These are phyloP conservation scores for Styela clava DNA, from an alignment of 23 tunicate genomes.

Conservation along the genomic window DNA sequence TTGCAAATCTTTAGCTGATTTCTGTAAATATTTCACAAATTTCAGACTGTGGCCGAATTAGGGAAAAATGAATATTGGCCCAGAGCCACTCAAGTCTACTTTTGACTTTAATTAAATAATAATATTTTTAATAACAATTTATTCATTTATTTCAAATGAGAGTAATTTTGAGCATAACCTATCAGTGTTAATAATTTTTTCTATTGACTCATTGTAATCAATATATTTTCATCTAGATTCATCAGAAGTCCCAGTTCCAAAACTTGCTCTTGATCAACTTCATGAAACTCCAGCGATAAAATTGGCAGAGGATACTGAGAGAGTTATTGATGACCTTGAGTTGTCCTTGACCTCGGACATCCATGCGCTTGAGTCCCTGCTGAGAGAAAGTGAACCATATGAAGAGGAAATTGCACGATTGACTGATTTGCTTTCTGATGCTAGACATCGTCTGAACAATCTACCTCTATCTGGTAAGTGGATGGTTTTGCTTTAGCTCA, in stretches of 20 bases:
- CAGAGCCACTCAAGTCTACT: too few relatives aligned
- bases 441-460: constrained; percentile 20
- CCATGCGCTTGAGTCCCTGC: constrained; percentile 42
- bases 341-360: constrained; percentile 40
- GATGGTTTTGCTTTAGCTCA: too few relatives aligned
- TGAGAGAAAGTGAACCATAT: constrained; percentile 50
- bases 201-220: too few relatives aligned
- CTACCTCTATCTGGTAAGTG: constrained; percentile 23
- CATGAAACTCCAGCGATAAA: constrained; percentile 18
- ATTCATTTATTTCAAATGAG: too few relatives aligned
- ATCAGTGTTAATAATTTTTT: too few relatives aligned
- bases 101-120: too few relatives aligned
- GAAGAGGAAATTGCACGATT: constrained; percentile 46
- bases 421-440: constrained; percentile 27
- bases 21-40: too few relatives aligned
- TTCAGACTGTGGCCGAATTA: too few relatives aligned
- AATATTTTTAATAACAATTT: too few relatives aligned
- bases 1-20: too few relatives aligned
- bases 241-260: neutral
- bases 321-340: constrained; percentile 43
- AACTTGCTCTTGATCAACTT: constrained; percentile 3
- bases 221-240: neutral
- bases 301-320: neutral
- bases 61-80: too few relatives aligned
- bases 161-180: too few relatives aligned